These are phyloP conservation scores for Theonella swinhoei DNA, from an alignment of 37 sponge, comb jelly and placozoan genomes.

Conservation along the genomic window DNA sequence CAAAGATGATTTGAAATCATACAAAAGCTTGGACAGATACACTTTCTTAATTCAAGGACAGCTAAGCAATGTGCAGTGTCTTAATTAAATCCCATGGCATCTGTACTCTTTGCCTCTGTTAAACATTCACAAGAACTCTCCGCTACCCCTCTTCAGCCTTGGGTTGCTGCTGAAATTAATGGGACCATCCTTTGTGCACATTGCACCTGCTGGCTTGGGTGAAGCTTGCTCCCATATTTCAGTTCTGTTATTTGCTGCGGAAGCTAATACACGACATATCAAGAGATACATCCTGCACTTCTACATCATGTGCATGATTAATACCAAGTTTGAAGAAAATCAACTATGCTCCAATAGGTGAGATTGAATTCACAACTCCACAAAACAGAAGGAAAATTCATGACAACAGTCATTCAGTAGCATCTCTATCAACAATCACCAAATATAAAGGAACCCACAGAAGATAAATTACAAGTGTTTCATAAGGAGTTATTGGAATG, in stretches of 20 bases:
- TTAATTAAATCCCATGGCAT: too few relatives aligned
- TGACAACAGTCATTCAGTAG: not conserved
- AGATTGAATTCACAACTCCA: slow-evolving; percentile 66
- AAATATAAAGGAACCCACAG: slow-evolving; percentile 16
- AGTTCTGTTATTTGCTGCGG: slow-evolving; percentile 41
- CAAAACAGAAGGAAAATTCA: slow-evolving; percentile 17
- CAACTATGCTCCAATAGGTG: slow-evolving; percentile 16
- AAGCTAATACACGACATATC: slow-evolving; percentile 29
- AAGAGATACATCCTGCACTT: slow-evolving; percentile 26
- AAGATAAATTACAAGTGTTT: slow-evolving; percentile 15
- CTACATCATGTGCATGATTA: slow-evolving; percentile 45
- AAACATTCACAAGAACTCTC: too few relatives aligned
- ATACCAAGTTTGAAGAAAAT: slow-evolving; percentile 37
- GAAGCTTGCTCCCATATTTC: slow-evolving; percentile 64
- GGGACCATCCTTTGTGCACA: slow-evolving; percentile 55
- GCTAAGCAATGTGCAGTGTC: too few relatives aligned
- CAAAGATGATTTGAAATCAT: too few relatives aligned
- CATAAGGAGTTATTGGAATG: slow-evolving; percentile 7
- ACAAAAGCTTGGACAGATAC: too few relatives aligned
- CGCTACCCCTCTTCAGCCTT: too few relatives aligned
- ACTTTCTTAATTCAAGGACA: too few relatives aligned
- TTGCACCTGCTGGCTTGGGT: slow-evolving; percentile 59
- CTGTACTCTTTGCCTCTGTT: too few relatives aligned
- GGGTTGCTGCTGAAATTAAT: too few relatives aligned
- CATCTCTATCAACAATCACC: not conserved